Percentiles rank a stretch among this genome's conserved stretches.
Conservation (phyloP, 2,888 invertebrate genomes). For the Rugalucina vietnamica region DNA sequence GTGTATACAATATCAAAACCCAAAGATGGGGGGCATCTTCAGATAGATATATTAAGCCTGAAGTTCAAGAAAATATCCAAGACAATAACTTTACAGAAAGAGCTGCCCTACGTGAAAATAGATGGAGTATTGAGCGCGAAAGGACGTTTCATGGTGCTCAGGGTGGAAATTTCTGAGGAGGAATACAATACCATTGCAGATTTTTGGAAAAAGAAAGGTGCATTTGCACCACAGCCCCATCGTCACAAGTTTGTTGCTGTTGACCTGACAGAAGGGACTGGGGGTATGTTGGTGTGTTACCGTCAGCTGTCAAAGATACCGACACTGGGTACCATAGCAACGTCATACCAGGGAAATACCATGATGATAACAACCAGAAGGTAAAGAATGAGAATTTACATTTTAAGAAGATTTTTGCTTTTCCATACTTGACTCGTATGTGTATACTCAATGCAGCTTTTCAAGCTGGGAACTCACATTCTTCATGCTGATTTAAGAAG, state of each 20-base stretch:
- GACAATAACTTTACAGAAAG: constrained; percentile 64
- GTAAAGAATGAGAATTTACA: constrained; percentile 1
- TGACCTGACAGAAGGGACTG: constrained; percentile 69
- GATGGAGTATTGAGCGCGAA: constrained; percentile 63
- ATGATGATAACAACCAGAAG: constrained; percentile 70
- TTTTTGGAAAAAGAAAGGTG: constrained; percentile 67
- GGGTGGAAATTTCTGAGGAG: constrained; percentile 61
- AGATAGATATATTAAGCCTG: constrained; percentile 63
- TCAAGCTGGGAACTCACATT: no score
- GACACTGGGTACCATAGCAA: constrained; percentile 67
- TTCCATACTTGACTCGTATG: no score
- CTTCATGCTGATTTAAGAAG: no score
- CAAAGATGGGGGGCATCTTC: constrained; percentile 49
- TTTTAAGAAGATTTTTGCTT: no score
- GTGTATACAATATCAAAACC: constrained; percentile 57
- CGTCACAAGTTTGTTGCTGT: constrained; percentile 72
- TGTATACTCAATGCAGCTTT: no score
- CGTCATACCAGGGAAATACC: constrained; percentile 67
- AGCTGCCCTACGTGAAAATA: constrained; percentile 60
- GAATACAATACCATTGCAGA: constrained; percentile 72
- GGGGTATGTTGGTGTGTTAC: constrained; percentile 66
- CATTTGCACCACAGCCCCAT: constrained; percentile 69
- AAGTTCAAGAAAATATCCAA: constrained; percentile 60
- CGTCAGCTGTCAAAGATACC: constrained; percentile 75
- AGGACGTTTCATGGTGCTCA: constrained; percentile 69